A percentile compares a stretch with the other conserved stretches of the same genome.
Evolutionary conservation across 2,113 vertebrate genomes (phyloP).

Genomic region (Ascaphus truei): DNA sequence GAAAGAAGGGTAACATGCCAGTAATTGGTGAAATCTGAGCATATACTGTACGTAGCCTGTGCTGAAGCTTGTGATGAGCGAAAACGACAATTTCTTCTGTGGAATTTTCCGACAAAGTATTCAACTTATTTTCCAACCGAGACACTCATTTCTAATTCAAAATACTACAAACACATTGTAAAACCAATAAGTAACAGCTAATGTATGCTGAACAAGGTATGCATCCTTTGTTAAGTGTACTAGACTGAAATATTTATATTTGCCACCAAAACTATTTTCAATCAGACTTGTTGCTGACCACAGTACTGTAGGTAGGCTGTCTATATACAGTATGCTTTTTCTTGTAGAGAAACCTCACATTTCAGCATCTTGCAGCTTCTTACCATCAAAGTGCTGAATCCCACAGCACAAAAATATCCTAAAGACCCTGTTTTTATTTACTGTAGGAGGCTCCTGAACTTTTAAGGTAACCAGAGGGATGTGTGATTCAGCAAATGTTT

Average conservation of each 20-base stretch:
- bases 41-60: background rate
- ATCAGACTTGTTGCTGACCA: conserved; percentile 54
- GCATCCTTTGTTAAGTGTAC: background rate
- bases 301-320: conserved; percentile 45
- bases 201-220: background rate
- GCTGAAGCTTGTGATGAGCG: background rate
- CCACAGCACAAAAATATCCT: conserved; percentile 50
- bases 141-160: too few relatives aligned
- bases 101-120: conserved; percentile 11
- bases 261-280: conserved; percentile 47
- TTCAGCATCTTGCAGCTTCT: conserved; percentile 52
- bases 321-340: conserved; percentile 56
- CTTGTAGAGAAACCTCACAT: conserved; percentile 56
- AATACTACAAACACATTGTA: background rate
- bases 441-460: conserved; percentile 41
- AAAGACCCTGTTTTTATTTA: conserved; percentile 55
- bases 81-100: background rate
- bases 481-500: conserved; percentile 42
- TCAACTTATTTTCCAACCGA: background rate
- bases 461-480: conserved; percentile 45
- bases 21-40: background rate
- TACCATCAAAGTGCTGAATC: conserved; percentile 45
- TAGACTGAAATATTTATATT: conserved; percentile 44
- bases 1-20: background rate
- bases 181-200: background rate